A percentile compares a stretch with the other conserved stretches of the same genome.
phyloP scores from a whole-genome alignment of 2,888 invertebrate genomes.

The Drepanosiphum platanoidis region DNA sequence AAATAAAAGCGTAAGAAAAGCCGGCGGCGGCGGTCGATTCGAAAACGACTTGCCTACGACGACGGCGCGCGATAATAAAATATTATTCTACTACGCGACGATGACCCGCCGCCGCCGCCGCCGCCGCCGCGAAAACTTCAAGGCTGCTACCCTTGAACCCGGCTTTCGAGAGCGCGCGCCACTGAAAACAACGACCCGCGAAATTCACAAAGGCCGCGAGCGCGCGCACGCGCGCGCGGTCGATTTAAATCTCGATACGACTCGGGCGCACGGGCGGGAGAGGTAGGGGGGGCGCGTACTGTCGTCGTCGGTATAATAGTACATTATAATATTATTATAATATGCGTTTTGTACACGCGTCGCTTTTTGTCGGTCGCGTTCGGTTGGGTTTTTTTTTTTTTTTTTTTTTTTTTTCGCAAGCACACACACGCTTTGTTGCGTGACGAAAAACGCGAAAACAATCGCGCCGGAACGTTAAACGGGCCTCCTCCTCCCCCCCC shows the following conservation, averaged over 20 bases:
- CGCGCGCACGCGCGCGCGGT: too few species aligned
- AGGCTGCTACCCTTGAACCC: too few species aligned
- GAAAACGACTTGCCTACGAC: too few species aligned
- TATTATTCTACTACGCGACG: too few species aligned
- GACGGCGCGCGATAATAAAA: too few species aligned
- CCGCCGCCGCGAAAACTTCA: slow-evolving; percentile 52
- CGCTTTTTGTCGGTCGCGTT: background rate
- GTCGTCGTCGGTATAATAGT: background rate
- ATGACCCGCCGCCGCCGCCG: slow-evolving; percentile 60
- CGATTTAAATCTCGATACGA: slow-evolving; percentile 5
- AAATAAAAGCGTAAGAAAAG: too few species aligned
- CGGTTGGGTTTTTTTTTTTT: background rate
- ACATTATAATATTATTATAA: too few species aligned
- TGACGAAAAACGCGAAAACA: slow-evolving; percentile 37
- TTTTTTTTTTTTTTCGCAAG: background rate
- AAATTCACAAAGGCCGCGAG: background rate
- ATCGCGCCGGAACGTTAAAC: slow-evolving; percentile 31
- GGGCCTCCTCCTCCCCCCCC: background rate
- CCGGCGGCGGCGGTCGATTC: too few species aligned
- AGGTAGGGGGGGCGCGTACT: background rate
- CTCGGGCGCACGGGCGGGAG: too few species aligned
- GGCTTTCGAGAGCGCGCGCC: too few species aligned
- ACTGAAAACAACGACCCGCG: background rate
- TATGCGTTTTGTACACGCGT: background rate
- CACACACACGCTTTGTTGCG: slow-evolving; percentile 23